Base-by-base conservation (phyloP, 2,113 vertebrate species). In the Saguinus midas region DNA sequence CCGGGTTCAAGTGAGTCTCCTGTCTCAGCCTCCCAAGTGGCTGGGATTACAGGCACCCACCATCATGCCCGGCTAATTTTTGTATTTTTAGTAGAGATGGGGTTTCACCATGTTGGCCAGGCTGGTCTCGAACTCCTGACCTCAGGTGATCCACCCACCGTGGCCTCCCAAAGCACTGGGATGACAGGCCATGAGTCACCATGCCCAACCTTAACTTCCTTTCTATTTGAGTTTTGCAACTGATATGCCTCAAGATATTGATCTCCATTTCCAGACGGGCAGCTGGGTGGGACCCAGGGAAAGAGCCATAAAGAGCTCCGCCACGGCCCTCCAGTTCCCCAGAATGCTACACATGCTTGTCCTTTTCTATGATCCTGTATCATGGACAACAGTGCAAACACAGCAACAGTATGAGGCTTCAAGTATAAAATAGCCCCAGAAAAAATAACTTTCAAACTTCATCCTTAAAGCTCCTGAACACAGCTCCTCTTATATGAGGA, bases 241-340 rank as follows among this genome's bases (percentile, higher is more conserved):
- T 14, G 52, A 1, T 25, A 32, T 5, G 14, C 35, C 18, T 40
- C 0, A 18, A 25, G 57, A 35, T 66, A 8, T 0, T 8, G 35
- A 48, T 12, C 50, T 8, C 18, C 20, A 13, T 3, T 6, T 37
- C 14, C 55, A 1, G 0, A 23, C 20, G 6, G 25, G 78, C 21
- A 23, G 72, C 18, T 55, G 45, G 43, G 8, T 43, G 12, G 9
- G n/a, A 58, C 7, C 12, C 1, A 4, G 23, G 35, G 6, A 8
- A 25, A 72, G 48, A 45, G 17, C 14, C 25, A 16, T 1, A 13
- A 9, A 9, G 68, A 72, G 32, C 2, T 68, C 8, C 43, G 76
- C n/a, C 6, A 37, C 57, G 50, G 27, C 70, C 68, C 32, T n/a
- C 61, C 40, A 29, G 35, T 10, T 8, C 25, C 27, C 20, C 45